These are phyloP conservation scores for Dendrolimus pini DNA, from an alignment of 2,888 invertebrate species.

Conservation along the genomic window DNA sequence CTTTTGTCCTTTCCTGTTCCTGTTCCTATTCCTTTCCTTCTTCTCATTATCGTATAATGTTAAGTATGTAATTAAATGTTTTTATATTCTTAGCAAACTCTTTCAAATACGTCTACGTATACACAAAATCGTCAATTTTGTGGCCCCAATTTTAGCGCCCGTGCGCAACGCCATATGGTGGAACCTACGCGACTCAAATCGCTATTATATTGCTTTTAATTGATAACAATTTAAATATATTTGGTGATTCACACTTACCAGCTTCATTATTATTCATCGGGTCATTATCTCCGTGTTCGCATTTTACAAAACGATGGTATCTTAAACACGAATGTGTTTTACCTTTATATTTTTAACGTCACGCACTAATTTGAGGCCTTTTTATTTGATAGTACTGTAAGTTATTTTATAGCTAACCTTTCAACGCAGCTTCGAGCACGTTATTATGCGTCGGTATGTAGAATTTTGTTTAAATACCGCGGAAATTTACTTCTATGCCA, in stretches of 20 bases:
- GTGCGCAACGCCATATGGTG: conserved; percentile 66
- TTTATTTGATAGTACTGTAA: conserved; percentile 25
- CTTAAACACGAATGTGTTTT: conserved; percentile 67
- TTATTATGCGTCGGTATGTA: too few species aligned
- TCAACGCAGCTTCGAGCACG: too few species aligned
- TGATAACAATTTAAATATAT: conserved; percentile 78
- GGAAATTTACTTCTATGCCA: too few species aligned
- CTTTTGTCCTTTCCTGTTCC: too few species aligned
- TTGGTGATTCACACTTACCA: conserved; percentile 76
- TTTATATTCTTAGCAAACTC: too few species aligned
- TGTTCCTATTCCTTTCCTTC: too few species aligned
- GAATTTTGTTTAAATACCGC: too few species aligned
- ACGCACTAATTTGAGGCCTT: conserved; percentile 45
- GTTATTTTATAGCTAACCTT: conserved; percentile 3
- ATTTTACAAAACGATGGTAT: conserved; percentile 62
- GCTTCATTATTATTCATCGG: conserved; percentile 75
- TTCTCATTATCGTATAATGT: too few species aligned
- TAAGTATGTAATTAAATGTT: too few species aligned
- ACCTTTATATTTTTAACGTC: conserved; percentile 60
- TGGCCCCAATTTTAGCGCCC: conserved; percentile 39
- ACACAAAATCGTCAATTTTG: conserved; percentile 11
- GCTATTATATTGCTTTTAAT: conserved; percentile 77
- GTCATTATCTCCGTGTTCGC: conserved; percentile 70
- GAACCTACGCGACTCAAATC: conserved; percentile 65
- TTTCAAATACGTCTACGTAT: too few species aligned